These are phyloP conservation scores for Diogma glabrata DNA, from an alignment of 2,888 invertebrate genomes.

Conservation along the genomic window DNA sequence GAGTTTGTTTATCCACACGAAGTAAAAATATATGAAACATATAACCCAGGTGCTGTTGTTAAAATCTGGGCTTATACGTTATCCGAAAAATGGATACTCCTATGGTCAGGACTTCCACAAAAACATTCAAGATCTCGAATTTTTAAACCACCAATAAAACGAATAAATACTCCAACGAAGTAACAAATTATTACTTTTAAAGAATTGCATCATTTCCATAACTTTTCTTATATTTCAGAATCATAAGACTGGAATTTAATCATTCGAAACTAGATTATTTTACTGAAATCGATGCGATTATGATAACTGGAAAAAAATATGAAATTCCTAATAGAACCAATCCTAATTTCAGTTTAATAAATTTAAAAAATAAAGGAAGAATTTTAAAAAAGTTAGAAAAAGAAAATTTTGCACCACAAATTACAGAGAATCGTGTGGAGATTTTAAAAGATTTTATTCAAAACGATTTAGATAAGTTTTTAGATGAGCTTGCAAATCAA, in stretches of 20 bases:
- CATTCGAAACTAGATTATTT: constrained; percentile 72
- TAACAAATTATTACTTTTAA: constrained; percentile 25
- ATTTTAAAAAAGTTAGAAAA: constrained; percentile 32
- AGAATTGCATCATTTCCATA: background rate
- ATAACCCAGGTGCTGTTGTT: constrained; percentile 73
- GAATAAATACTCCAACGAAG: constrained; percentile 45
- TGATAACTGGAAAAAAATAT: constrained; percentile 54
- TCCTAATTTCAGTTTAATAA: too few relatives aligned
- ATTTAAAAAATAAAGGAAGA: constrained; percentile 23
- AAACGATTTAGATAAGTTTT: constrained; percentile 32
- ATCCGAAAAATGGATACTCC: constrained; percentile 49
- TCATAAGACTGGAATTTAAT: constrained; percentile 75
- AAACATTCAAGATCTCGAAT: constrained; percentile 51
- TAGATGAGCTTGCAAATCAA: constrained; percentile 22
- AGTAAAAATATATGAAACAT: constrained; percentile 71
- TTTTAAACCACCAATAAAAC: constrained; percentile 60
- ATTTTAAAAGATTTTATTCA: constrained; percentile 30
- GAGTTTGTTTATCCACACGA: constrained; percentile 33
- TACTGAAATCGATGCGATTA: constrained; percentile 76
- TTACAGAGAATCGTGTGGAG: constrained; percentile 26
- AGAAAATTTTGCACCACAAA: constrained; percentile 30
- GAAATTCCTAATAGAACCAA: constrained; percentile 17
- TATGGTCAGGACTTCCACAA: constrained; percentile 66
- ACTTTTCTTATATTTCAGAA: constrained; percentile 39
- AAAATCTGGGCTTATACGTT: constrained; percentile 59